These are phyloP conservation scores for Dicrurus megarhynchus DNA, from an alignment of 2,113 vertebrate genomes.

Conservation along the genomic window DNA sequence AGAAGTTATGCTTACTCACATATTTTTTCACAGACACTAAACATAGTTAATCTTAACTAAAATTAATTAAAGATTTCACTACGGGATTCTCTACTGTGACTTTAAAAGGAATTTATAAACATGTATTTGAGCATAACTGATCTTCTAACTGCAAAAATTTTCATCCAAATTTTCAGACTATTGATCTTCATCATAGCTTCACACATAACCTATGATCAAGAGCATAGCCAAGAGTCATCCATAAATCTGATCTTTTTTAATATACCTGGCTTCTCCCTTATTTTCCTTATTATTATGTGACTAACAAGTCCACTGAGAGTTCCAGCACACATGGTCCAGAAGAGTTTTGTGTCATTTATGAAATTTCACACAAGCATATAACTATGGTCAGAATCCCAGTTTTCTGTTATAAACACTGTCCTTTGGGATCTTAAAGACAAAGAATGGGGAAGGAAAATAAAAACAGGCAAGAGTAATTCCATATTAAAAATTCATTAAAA, in stretches of 20 bases:
- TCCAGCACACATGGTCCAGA: neutral
- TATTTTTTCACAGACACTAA: neutral
- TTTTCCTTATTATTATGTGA: neutral
- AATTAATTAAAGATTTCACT: neutral
- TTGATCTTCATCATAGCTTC: neutral
- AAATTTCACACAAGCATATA: neutral
- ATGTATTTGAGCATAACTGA: neutral
- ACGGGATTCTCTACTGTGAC: neutral
- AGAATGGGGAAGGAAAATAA: neutral
- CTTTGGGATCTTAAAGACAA: neutral
- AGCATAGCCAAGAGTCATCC: neutral
- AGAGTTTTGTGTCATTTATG: neutral
- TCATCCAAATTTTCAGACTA: neutral
- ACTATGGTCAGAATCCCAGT: neutral
- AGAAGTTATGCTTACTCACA: neutral
- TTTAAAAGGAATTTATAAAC: neutral
- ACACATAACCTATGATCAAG: neutral
- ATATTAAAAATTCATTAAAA: slow-evolving; percentile 18
- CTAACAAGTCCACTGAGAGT: neutral
- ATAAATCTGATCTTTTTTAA: neutral
- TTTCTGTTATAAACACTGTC: neutral
- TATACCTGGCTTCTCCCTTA: neutral
- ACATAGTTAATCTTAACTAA: neutral
- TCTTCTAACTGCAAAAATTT: neutral
- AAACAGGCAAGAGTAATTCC: neutral